Evolutionary conservation across 2,888 invertebrate genomes (phyloP), one percentile per base, ranked within the genome.

Genomic region (Hemaris fuciformis): DNA sequence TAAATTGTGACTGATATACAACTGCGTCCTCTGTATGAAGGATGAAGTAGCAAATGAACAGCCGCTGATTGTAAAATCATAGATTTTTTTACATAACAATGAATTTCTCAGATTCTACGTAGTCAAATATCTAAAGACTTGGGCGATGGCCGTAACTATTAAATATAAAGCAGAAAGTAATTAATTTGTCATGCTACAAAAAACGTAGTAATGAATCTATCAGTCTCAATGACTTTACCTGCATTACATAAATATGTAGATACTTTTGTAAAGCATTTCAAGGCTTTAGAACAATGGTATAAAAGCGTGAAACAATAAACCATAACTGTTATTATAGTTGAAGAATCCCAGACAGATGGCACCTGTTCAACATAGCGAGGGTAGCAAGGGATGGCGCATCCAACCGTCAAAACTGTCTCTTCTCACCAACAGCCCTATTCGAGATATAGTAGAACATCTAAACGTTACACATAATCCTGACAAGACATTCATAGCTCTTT

Each of bases 391-490:
- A 67, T 98, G 98, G 98, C 94, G 95, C 78, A 95, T 98, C 58
- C 93, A 94, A 65, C 94, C 96, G 27, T 98, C 98, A 0, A 88
- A 93, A 56, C 93, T 97, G 70, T 96, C 98, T 10, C 94, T 94
- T 69, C 96, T 95, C 76, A 98, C 98, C 59, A 94, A 95, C 84
- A 99, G 99, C 91, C 97, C 98, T 34, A 99, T 99, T 77, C 94
- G 99, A 64, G 94, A 95, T 67, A 96, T 99, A 69, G 96, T 99
- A 53, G 99, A 99, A 80, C 95, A 96, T 72, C 94, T 99, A 79
- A 94, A 96, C 75, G 94, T 99, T 38, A 95, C 96, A 70, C 99
- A 98, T 0, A 98, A 99, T 91, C 98, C 99, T 3, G 94, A 96
- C 38, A 99, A 99, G 85, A 93, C 94, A 58, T 95, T 99, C 92